Evolutionary conservation across 2,888 invertebrate species (phyloP), one percentile per base, ranked within the genome.

Genomic region (Eupithecia tripunctaria): DNA sequence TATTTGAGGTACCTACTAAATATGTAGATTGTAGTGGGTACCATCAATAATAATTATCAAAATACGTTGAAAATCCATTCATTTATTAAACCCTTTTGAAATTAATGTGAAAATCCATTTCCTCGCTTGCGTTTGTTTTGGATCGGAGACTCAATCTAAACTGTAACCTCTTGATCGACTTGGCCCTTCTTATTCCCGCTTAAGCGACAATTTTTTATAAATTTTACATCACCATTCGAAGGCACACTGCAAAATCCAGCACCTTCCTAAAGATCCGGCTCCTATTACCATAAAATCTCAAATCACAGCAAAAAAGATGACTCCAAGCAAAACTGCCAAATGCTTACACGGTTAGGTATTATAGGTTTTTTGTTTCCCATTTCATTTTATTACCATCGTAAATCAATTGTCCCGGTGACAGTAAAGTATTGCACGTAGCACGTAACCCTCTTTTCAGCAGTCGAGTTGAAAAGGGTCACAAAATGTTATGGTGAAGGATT

Each of bases 301-400:
- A 56, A 51, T 51, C 51, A 51, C 21, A 43, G 43, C 18, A 43
- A n/a, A 43, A 43, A 51, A 51, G 21, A 51, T 21, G 47, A 21
- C 21, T n/a, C 10, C 10, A 21, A 25, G 25, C 56, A 25, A 56
- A 51, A 56, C 12, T 14, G 25, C 14, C 3, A 25, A 25, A 25
- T 56, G 56, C 56, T 56, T 56, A 25, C 56, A 56, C 7, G 25
- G 56, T 10, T 51, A 21, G 25, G 56, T 56, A 10, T 10, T 25
- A n/a, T 66, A 56, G 51, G 59, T 75, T 71, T 75, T 75, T 78
- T 74, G 70, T 71, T 74, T 69, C 67, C 66, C 65, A 73, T 75
- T 67, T 67, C 71, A 63, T 68, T 74, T 78, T 78, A 78, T 78
- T 78, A 74, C 68, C n/a, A n/a, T 70, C 70, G 74, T 78, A 73